Base-by-base conservation (phyloP, 1,140 invertebrate genomes). In the Drosophila pallidifrons region DNA sequence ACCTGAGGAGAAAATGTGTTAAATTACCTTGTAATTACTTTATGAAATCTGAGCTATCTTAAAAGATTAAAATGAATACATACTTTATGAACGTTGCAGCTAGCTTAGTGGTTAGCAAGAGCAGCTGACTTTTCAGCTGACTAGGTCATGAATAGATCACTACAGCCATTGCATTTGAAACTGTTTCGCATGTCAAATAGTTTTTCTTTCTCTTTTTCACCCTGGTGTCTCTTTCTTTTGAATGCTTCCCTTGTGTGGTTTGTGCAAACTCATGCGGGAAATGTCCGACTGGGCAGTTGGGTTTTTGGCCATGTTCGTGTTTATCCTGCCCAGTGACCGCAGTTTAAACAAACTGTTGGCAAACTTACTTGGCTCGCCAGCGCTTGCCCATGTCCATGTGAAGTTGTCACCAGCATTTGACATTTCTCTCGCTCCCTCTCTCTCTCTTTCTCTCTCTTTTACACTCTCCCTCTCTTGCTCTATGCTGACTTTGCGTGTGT, bases 301-400 rank as follows among this genome's bases (percentile, higher is more conserved):
- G 54, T 41, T 38, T 20, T 16, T 43, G 52, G 35, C 32, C 57
- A 75, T 65, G 51, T 45, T 45, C 51, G 11, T 43, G 57, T 72
- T 65, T 61, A 83, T 79, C 71, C 82, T 82, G 79, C 35, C 80
- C 67, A 75, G 79, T 79, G 79, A 82, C 82, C 82, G 72, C 82
- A 87, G 79, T 75, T 87, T 87, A 87, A 87, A 87, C 82, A 79
- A 87, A 87, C 85, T 82, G 83, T 45, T 70, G 61, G 74, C 71
- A 20, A 74, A 60, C 71, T 68, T 25, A 11, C 63, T 59, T 43
- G 32, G 41, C 64, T 45, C 15, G 38, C 51, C 16, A 5, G 49
- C 41, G 30, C 45, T 25, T 25, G 71, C 61, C 80, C 72, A 52
- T 58, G 66, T 63, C 46, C 65, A 67, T 57, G 68, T 54, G 59